Conservation (phyloP, 2,888 invertebrate species). For the Carpatolechia fugitivella region DNA sequence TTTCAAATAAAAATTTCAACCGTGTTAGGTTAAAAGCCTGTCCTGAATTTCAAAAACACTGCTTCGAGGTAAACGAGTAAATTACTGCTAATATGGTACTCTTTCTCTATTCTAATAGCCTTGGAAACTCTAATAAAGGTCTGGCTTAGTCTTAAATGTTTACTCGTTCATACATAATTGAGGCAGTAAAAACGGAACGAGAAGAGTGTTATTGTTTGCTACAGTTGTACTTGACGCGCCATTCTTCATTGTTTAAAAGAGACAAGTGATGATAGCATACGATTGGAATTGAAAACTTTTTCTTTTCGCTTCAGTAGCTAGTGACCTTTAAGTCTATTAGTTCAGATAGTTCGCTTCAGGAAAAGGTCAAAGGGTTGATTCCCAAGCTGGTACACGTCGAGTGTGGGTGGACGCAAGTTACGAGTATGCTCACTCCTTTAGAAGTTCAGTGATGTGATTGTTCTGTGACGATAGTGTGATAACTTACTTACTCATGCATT, state of each 20-base stretch:
- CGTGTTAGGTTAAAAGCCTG: slow-evolving; percentile 7
- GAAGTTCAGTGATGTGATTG: background rate
- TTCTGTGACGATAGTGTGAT: background rate
- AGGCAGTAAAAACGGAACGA: slow-evolving; percentile 8
- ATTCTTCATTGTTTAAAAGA: background rate
- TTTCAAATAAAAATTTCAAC: slow-evolving; percentile 11
- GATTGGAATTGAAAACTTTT: background rate
- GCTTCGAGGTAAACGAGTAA: slow-evolving; percentile 27
- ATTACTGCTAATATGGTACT: slow-evolving; percentile 32
- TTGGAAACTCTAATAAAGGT: slow-evolving; percentile 23
- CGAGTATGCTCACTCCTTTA: background rate
- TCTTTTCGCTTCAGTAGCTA: background rate
- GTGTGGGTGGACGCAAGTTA: background rate
- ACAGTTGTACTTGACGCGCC: background rate
- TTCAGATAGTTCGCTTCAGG: background rate
- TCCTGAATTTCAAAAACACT: slow-evolving; percentile 2
- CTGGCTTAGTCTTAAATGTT: background rate
- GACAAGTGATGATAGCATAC: background rate
- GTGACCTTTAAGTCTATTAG: background rate
- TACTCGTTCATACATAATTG: slow-evolving; percentile 3
- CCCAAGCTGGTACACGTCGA: background rate
- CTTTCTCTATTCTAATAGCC: slow-evolving; percentile 30
- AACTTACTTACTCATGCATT: background rate
- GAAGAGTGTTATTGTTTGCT: slow-evolving; percentile 18
- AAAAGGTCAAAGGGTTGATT: background rate